Percentiles rank a stretch among this genome's conserved stretches.
phyloP scores from a whole-genome alignment of 2,113 vertebrate genomes.

The Cavia porcellus region DNA sequence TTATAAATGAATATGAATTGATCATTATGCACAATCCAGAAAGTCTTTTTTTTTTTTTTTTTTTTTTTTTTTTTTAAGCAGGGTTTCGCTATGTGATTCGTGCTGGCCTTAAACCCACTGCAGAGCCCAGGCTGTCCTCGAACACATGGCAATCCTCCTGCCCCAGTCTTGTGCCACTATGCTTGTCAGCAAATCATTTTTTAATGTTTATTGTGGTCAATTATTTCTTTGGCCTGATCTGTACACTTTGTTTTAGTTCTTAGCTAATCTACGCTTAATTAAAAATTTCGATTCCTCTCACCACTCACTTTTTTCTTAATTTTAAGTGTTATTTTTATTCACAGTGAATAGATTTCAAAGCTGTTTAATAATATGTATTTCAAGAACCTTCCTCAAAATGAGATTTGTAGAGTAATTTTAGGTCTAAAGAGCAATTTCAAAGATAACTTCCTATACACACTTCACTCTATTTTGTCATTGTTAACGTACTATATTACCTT shows the following conservation, averaged over 20 bases:
- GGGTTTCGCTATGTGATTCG: background rate
- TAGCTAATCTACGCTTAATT: constrained; percentile 17
- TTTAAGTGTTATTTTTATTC: background rate
- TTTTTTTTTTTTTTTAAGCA: background rate
- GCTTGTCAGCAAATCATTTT: background rate
- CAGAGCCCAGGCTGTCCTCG: background rate
- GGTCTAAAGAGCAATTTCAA: background rate
- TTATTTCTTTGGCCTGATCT: background rate
- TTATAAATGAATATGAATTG: constrained; percentile 50
- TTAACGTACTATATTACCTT: background rate
- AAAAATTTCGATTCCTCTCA: background rate
- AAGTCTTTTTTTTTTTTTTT: background rate
- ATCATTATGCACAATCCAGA: constrained; percentile 1
- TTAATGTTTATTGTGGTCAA: constrained; percentile 6
- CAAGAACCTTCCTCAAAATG: background rate
- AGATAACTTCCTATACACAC: background rate
- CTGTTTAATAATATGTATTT: background rate
- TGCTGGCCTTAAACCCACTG: background rate
- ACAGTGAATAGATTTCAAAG: background rate
- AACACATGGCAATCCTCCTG: background rate
- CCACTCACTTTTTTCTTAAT: background rate
- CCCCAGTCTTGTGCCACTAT: background rate
- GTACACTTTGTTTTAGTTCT: background rate
- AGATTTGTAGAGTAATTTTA: constrained; percentile 22
- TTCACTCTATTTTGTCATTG: background rate